phyloP scores from a whole-genome alignment of 64 coral and sea anemone genomes.

The Dendrophyllia cribrosa region DNA sequence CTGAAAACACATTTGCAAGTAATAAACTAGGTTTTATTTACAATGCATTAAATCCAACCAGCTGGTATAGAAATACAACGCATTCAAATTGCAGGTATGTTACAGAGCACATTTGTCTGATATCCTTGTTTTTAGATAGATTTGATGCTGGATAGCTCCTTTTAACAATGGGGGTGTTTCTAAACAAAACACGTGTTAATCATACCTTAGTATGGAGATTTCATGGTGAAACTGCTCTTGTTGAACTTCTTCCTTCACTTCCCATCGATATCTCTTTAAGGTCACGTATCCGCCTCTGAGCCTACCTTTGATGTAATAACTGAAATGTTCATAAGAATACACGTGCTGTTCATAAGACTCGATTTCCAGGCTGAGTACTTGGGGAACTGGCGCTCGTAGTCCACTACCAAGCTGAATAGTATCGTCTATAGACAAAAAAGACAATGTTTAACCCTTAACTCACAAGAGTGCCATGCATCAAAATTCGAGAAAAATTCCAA shows the following conservation, averaged over 20 bases:
- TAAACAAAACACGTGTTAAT: no score
- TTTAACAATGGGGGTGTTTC: not conserved
- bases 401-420: not conserved
- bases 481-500: no score
- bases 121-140: no score
- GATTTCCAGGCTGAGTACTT: slow-evolving; percentile 48
- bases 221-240: slow-evolving; percentile 66
- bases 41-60: no score
- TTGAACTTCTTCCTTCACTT: slow-evolving; percentile 25
- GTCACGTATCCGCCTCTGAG: slow-evolving; percentile 42
- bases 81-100: no score
- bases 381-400: slow-evolving; percentile 55
- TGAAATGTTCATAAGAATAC: slow-evolving; percentile 49
- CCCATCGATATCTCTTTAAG: slow-evolving; percentile 75
- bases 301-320: slow-evolving; percentile 69
- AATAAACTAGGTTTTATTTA: no score
- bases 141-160: no score
- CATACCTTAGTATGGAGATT: slow-evolving; percentile 67
- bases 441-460: no score
- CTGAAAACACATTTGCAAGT: no score
- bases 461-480: no score
- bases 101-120: no score
- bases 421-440: not conserved
- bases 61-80: no score
- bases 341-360: slow-evolving; percentile 49